Base-by-base conservation (phyloP, 1,140 invertebrate genomes). In the Brevipalpus yothersi region DNA sequence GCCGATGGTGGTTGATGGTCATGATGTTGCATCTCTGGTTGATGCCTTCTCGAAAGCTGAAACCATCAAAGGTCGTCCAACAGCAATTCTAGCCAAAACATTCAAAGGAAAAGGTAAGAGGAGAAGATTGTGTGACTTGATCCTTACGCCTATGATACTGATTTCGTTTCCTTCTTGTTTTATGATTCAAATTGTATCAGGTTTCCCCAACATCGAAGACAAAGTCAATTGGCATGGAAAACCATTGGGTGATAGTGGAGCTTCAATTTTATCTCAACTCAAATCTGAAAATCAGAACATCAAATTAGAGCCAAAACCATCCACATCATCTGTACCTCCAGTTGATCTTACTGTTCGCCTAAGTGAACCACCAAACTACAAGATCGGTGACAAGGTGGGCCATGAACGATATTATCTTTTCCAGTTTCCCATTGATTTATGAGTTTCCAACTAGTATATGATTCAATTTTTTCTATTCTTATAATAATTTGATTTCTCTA, bases 141-240 rank as follows among this genome's bases (percentile, higher is more conserved):
- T 51, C 49, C 9, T 53, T 45, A 41, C 5, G 19, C 15, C 5
- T 9, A 56, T 58, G 59, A 15, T 55, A 17, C 57, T 62, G 15
- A 56, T 21, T 0, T 47, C 9, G 4, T 53, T 10, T 31, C 23
- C 41, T 57, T 57, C 39, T 51, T 58, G 41, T 23, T 49, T 55
- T 47, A 1, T 47, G 31, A 31, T 31, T 5, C 2, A 31, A 3
- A 31, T 3, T 31, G 5, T 31, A 31, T 19, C 45, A 42, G 80
- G 82, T 63, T 59, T 92, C 70, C 80, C 57, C 67, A 76, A 79
- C 41, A 89, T 98, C 68, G 91, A 95, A 72, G 85, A 99, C 73
- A 53, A 78, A 62, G 82, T 90, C 54, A 91, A 94, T 69, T 98
- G 91, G 91, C 95, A 99, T 70, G 95, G 95, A 47, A 98, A 97